Evolutionary conservation across 2,113 vertebrate genomes (phyloP), one percentile per base, ranked within the genome.

Genomic region (Dipodomys merriami): DNA sequence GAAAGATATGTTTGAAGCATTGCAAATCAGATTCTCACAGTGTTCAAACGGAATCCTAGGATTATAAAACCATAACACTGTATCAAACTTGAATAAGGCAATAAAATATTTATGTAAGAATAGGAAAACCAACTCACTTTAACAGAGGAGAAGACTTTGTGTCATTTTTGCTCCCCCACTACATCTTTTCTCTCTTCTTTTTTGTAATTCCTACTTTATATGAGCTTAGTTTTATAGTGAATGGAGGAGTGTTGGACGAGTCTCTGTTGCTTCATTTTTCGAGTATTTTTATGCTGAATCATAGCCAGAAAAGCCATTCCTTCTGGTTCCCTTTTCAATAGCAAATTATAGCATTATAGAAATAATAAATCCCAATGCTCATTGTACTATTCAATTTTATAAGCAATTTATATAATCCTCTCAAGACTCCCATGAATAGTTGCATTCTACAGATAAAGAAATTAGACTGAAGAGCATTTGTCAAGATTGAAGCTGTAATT

Each of bases 11-110:
- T 72, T 82, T 93, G 83, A 81, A 94, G 53, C 25, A 27, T 64
- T 93, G 9, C 46, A 89, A 83, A 85, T 95, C 33, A 86, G 69
- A 94, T 90, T 88, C 39, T 92, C 67, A 78, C 53, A 72, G 23
- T 85, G 49, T 95, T 95, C 49, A 71, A 44, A 67, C 57, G 73
- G 82, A 92, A 93, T 93, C 22, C 67, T 73, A 73, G 89, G 39
- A 95, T 77, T 87, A 46, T 68, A 29, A 91, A 62, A 76, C 69
- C 5, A 16, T 91, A 60, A 29, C 27, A 44, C 16, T 79, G 13
- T 27, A 82, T 94, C 68, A 90, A 30, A 76, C 71, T 83, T 79
- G 39, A 94, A 83, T 80, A 87, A 79, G 10, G 46, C 19, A 68
- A 88, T 88, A 27, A 79, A 83, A 67, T 80, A 44, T 74, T 93